Evolutionary conservation across 2,888 invertebrate genomes (phyloP), one percentile per base, ranked within the genome.

Genomic region (Microctonus aethiopoides): DNA sequence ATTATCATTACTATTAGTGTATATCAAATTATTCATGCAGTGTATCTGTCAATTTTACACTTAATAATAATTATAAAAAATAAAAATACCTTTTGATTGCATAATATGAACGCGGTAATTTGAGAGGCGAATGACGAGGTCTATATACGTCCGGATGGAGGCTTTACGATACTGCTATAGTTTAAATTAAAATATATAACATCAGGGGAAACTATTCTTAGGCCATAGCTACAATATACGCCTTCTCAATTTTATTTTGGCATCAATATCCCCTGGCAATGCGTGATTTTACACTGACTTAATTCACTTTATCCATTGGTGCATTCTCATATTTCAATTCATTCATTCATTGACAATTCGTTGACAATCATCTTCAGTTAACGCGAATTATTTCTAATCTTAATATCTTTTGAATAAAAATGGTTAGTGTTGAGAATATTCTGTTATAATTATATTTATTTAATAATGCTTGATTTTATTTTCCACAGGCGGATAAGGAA

Each of bases 401-500:
- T 2, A 2, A 26, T 24, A 16, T 1, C 16, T 26, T 54, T 34
- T 24, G n/a, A 57, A 22, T 34, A 34, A 64, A 34, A 32, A 62
- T 62, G 62, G 62, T 67, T 32, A 1, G 26, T 46, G 46, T 20
- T 34, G 16, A 22, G 20, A 54, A 16, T 39, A 16, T 10, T 10
- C 9, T 7, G n/a, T 59, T 10, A 13, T 5, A 10, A 22, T 61
- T 61, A 4, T 3, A 41, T 41, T 13, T 29, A n/a, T 24, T 57
- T 11, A 29, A 5, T 34, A 51, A 29, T 39, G 34, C 7, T 29
- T 16, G 22, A n/a, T 1, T 54, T 57, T 71, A 62, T 32, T 16
- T 68, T 59, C 78, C 80, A 54, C 80, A 96, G 96, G 95, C 95
- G 91, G 95, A 95, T 90, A 95, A 95, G 89, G 95, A 96, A 89